Evolutionary conservation across 23 tunicate species (phyloP).

Genomic region (Styela plicata): DNA sequence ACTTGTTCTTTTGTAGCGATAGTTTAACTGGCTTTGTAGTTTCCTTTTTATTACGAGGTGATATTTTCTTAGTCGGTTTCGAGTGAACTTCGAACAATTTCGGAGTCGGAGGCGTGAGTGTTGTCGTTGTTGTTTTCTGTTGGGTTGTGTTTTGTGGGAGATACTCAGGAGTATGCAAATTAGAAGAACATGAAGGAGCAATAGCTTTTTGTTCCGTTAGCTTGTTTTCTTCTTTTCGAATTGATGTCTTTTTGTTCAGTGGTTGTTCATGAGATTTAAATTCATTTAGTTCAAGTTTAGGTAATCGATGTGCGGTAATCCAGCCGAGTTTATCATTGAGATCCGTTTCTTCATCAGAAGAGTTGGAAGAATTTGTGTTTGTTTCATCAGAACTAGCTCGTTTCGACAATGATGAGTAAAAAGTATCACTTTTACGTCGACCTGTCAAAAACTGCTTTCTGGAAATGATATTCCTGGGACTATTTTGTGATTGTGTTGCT

Average conservation of each 20-base stretch:
- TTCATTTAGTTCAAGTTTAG: neutral
- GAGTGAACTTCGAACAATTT: neutral
- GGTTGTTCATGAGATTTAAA: neutral
- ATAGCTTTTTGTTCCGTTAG: neutral
- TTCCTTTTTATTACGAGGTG: neutral
- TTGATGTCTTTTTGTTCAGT: neutral
- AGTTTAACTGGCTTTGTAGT: neutral
- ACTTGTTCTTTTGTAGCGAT: neutral
- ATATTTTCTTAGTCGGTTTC: neutral
- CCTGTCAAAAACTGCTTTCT: neutral
- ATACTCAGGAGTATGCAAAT: neutral
- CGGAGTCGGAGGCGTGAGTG: conserved; percentile 3
- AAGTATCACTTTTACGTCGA: neutral
- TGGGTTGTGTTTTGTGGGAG: neutral
- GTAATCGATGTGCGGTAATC: neutral
- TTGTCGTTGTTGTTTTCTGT: neutral
- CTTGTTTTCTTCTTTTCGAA: neutral
- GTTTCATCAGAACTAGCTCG: neutral
- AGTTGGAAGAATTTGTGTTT: neutral
- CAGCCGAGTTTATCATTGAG: neutral
- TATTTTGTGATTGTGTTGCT: neutral
- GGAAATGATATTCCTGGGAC: neutral
- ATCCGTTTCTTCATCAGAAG: neutral
- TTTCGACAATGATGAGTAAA: neutral
- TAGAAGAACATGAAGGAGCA: neutral